Evolutionary conservation across 2,888 invertebrate species (phyloP).

Genomic region (Sarcophaga carnaria): DNA sequence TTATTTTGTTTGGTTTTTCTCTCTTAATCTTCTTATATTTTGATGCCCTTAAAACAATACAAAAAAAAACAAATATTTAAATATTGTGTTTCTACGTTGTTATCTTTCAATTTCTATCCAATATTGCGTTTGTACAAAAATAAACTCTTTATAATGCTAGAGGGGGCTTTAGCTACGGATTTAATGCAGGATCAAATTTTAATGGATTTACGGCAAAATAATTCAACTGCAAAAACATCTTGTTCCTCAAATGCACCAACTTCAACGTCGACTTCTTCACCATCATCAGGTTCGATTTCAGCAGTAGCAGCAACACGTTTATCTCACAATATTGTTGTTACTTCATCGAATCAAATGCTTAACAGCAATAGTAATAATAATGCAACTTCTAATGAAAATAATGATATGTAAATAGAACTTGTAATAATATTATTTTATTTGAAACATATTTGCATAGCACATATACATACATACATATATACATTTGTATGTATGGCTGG

Average conservation of each 20-base stretch:
- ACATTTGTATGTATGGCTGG: background rate
- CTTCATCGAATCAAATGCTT: constrained; percentile 58
- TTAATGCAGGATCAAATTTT: constrained; percentile 62
- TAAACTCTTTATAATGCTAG: constrained; percentile 38
- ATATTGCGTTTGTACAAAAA: background rate
- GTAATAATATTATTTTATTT: background rate
- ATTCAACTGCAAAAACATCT: constrained; percentile 46
- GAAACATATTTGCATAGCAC: background rate
- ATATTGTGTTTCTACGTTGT: constrained; percentile 31
- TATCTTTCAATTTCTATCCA: constrained; percentile 10
- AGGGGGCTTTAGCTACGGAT: constrained; percentile 46
- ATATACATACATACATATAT: background rate
- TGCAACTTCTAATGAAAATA: constrained; percentile 33
- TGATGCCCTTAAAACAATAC: constrained; percentile 1
- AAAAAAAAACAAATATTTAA: background rate
- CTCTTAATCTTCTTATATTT: background rate
- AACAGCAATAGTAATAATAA: constrained; percentile 53
- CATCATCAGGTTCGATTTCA: constrained; percentile 36
- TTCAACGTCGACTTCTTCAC: constrained; percentile 35
- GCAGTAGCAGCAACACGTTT: constrained; percentile 45
- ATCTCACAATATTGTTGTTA: constrained; percentile 56
- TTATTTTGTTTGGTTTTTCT: constrained; percentile 17
- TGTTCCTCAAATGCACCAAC: constrained; percentile 27
- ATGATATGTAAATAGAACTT: constrained; percentile 61
- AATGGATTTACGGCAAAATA: constrained; percentile 67